Percentiles rank a stretch among this genome's conserved stretches.
Evolutionary conservation across 2,888 invertebrate genomes (phyloP).

Genomic region (Aplocera efformata): DNA sequence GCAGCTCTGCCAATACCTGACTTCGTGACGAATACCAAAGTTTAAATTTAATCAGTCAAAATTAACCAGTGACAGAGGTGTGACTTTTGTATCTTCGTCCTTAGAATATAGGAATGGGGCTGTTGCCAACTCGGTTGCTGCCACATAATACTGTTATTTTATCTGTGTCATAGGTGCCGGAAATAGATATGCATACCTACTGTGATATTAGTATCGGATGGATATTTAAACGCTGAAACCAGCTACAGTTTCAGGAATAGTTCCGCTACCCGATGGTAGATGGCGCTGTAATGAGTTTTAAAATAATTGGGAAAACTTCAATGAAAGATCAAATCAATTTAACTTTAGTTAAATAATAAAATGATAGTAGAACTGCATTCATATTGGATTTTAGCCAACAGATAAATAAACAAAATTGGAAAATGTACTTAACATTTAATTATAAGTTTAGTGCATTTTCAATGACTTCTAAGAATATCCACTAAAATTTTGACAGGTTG

Average conservation of each 20-base stretch:
- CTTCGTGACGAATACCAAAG: background rate
- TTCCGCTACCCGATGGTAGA: slow-evolving; percentile 59
- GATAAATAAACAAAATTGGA: too few species aligned
- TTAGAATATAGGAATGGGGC: slow-evolving; percentile 45
- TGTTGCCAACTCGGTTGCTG: slow-evolving; percentile 63
- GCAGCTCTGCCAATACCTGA: slow-evolving; percentile 7
- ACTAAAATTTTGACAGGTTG: slow-evolving; percentile 17
- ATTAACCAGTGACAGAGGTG: slow-evolving; percentile 35
- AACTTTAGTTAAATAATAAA: too few species aligned
- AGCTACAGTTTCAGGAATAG: slow-evolving; percentile 34
- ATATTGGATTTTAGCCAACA: too few species aligned
- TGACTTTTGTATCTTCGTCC: slow-evolving; percentile 60
- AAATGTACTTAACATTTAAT: too few species aligned
- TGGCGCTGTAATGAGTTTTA: slow-evolving; percentile 48
- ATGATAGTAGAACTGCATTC: too few species aligned
- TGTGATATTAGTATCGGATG: slow-evolving; percentile 6
- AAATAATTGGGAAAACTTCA: too few species aligned
- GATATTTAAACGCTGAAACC: slow-evolving; percentile 26
- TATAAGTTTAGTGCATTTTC: slow-evolving; percentile 5
- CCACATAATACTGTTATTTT: slow-evolving; percentile 4
- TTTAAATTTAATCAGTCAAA: slow-evolving; percentile 18
- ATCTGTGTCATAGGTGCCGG: slow-evolving; percentile 55
- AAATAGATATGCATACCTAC: slow-evolving; percentile 48
- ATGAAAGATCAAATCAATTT: too few species aligned
- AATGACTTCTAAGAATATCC: slow-evolving; percentile 3